Percentiles rank a stretch among this genome's conserved stretches.
Conservation (phyloP, 2,888 invertebrate species). For the Bimastos eiseni region DNA sequence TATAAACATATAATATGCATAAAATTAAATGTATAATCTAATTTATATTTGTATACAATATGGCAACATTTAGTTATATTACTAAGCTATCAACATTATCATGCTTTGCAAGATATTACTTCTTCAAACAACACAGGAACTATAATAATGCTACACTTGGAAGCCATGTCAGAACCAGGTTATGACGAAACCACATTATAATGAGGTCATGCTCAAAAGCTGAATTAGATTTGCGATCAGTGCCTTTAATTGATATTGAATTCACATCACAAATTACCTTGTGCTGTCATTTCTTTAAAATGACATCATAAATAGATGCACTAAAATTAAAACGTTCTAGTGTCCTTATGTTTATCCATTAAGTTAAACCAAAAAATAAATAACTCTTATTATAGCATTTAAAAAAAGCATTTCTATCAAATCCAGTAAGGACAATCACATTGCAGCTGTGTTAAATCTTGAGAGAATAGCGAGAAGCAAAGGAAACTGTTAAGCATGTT, state of each 20-base stretch:
- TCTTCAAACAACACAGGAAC: too few species aligned
- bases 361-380: not conserved
- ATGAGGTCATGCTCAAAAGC: too few species aligned
- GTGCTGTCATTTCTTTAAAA: too few species aligned
- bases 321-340: not conserved
- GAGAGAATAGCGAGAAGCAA: not conserved
- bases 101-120: too few species aligned
- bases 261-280: too few species aligned
- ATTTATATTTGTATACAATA: not conserved
- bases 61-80: not conserved
- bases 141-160: too few species aligned
- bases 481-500: not conserved
- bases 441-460: not conserved
- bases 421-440: not conserved
- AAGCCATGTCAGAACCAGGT: too few species aligned
- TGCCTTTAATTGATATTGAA: not conserved
- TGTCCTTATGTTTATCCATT: not conserved
- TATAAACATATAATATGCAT: slow-evolving; percentile 4
- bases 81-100: not conserved
- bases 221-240: not conserved
- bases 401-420: not conserved
- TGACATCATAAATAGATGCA: not conserved
- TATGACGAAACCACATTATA: too few species aligned
- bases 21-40: not conserved
- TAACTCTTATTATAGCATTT: not conserved